phyloP scores from a whole-genome alignment of 2,888 invertebrate genomes.

The Uloborus plumipes region DNA sequence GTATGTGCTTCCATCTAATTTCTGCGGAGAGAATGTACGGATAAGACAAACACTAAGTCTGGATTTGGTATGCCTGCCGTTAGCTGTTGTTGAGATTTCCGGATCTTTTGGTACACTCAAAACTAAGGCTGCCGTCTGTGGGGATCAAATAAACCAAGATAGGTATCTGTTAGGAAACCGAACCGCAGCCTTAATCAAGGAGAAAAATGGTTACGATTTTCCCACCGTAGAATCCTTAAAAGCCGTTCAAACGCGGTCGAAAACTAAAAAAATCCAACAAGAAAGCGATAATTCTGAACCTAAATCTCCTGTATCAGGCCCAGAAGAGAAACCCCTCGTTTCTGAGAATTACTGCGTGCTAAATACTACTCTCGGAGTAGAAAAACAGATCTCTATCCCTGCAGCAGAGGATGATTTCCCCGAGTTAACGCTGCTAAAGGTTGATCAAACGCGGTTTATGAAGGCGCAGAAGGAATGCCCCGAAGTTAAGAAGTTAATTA shows the following conservation, averaged over 20 bases:
- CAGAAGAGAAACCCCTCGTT: too few relatives aligned
- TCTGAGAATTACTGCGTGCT: too few relatives aligned
- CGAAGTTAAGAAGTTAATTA: too few relatives aligned
- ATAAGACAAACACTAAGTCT: neutral
- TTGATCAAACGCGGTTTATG: too few relatives aligned
- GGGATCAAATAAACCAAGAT: slow-evolving; percentile 10
- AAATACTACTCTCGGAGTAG: too few relatives aligned
- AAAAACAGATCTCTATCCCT: too few relatives aligned
- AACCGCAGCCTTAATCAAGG: slow-evolving; percentile 19
- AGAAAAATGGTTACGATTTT: neutral
- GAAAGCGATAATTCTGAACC: too few relatives aligned
- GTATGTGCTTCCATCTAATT: neutral
- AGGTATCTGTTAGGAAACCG: slow-evolving; percentile 24
- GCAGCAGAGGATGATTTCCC: too few relatives aligned
- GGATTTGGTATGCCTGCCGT: neutral
- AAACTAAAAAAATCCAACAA: too few relatives aligned
- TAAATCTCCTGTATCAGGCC: too few relatives aligned
- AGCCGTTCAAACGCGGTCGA: slow-evolving; percentile 14
- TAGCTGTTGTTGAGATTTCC: slow-evolving; percentile 15
- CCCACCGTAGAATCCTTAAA: slow-evolving; percentile 2
- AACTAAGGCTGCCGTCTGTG: slow-evolving; percentile 17
- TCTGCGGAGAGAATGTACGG: slow-evolving; percentile 10
- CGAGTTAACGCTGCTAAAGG: too few relatives aligned
- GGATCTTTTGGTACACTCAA: neutral
- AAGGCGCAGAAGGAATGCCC: too few relatives aligned